Evolutionary conservation across 2,113 vertebrate species (phyloP).

Genomic region (Pangasianodon hypophthalmus): DNA sequence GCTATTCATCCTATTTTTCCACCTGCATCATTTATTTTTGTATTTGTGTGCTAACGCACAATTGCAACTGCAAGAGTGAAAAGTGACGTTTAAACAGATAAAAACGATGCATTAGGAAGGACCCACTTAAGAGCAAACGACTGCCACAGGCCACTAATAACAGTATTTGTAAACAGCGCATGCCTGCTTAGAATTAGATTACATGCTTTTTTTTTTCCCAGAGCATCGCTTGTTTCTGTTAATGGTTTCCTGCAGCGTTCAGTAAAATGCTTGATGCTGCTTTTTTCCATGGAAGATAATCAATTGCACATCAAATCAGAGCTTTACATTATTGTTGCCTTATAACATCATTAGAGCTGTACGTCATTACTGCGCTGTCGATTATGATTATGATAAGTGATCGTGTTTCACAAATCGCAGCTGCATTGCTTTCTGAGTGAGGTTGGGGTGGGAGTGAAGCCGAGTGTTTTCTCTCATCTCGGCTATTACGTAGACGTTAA

Average conservation of each 20-base stretch:
- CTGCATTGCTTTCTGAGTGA: neutral
- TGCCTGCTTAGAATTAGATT: conserved; percentile 16
- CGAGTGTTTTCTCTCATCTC: neutral
- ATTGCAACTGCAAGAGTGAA: neutral
- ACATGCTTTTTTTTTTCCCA: neutral
- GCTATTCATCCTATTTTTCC: neutral
- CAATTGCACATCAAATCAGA: conserved; percentile 34
- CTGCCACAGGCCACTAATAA: conserved; percentile 1
- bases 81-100: neutral
- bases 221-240: conserved; percentile 34
- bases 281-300: conserved; percentile 32
- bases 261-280: conserved; percentile 30
- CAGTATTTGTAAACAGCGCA: neutral
- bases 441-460: neutral
- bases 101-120: neutral
- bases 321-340: conserved; percentile 28
- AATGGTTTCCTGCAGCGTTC: conserved; percentile 28
- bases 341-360: conserved; percentile 21
- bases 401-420: neutral
- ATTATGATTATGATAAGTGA: conserved; percentile 12
- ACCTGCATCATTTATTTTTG: neutral
- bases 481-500: conserved; percentile 1
- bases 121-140: neutral
- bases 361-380: conserved; percentile 2
- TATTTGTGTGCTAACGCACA: neutral